These are phyloP conservation scores for Ceyx margarethae DNA, from an alignment of 2,113 vertebrate genomes.

Conservation along the genomic window DNA sequence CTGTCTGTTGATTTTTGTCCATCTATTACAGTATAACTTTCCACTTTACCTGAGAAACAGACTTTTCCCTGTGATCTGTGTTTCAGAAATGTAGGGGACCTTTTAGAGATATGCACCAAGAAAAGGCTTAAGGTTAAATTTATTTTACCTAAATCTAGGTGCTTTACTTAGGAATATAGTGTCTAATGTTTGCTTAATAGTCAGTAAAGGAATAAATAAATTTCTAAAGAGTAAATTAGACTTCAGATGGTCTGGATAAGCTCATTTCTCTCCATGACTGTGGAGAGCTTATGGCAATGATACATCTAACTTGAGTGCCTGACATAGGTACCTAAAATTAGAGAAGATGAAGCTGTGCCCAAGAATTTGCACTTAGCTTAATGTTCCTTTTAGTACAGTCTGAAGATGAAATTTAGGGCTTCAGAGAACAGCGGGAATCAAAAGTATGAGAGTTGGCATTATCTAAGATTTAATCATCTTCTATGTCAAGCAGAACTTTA, in stretches of 20 bases:
- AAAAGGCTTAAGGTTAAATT: not conserved
- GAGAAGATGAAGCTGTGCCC: constrained; percentile 29
- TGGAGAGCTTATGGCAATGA: constrained; percentile 3
- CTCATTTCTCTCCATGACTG: not conserved
- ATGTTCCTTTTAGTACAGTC: constrained; percentile 21
- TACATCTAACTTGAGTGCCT: not conserved
- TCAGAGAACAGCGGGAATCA: constrained; percentile 34
- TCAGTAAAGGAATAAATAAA: not conserved
- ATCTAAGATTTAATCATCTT: constrained; percentile 14
- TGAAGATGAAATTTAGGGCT: constrained; percentile 32
- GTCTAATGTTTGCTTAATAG: not conserved
- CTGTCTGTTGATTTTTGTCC: not conserved
- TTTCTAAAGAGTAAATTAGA: not conserved
- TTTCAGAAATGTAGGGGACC: not conserved
- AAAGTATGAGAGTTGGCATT: not conserved
- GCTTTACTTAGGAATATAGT: not conserved
- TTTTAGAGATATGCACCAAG: not conserved
- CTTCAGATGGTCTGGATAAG: not conserved
- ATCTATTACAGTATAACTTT: not conserved
- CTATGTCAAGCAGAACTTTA: not conserved
- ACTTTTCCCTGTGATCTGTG: not conserved
- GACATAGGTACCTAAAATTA: constrained; percentile 45
- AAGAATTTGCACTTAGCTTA: constrained; percentile 19
- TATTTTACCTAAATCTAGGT: not conserved
- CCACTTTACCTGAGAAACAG: not conserved